phyloP scores from a whole-genome alignment of 1,140 invertebrate species.

The Heliconius nattereri region DNA sequence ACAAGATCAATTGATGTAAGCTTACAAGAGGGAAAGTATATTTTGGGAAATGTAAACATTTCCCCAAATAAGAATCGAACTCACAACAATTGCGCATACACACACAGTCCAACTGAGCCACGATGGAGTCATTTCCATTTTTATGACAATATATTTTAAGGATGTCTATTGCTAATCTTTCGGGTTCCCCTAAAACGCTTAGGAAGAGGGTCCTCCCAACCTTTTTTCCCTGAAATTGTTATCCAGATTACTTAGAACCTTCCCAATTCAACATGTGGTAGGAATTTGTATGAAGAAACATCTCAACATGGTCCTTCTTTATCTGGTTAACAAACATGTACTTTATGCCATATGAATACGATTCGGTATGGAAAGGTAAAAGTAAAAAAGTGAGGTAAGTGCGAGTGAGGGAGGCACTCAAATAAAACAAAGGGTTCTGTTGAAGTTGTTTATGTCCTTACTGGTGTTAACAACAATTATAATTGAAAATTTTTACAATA shows the following conservation, averaged over 20 bases:
- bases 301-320: constrained; percentile 37
- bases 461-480: too few relatives aligned
- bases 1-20: too few relatives aligned
- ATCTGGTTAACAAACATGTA: constrained; percentile 47
- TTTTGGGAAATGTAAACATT: too few relatives aligned
- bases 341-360: constrained; percentile 63
- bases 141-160: constrained; percentile 19
- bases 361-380: constrained; percentile 54
- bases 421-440: too few relatives aligned
- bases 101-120: neutral
- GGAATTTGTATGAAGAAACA: constrained; percentile 11
- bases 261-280: constrained; percentile 27
- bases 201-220: constrained; percentile 57
- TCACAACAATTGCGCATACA: neutral
- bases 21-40: too few relatives aligned
- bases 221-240: constrained; percentile 52
- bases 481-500: too few relatives aligned
- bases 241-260: constrained; percentile 46
- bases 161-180: constrained; percentile 56
- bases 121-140: neutral
- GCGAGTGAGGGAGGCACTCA: neutral
- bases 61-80: neutral
- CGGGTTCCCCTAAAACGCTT: constrained; percentile 50
- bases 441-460: too few relatives aligned
- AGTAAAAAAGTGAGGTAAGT: constrained; percentile 38